Evolutionary conservation across 2,888 invertebrate species (phyloP).

Genomic region (Gonocerus acuteangulatus): DNA sequence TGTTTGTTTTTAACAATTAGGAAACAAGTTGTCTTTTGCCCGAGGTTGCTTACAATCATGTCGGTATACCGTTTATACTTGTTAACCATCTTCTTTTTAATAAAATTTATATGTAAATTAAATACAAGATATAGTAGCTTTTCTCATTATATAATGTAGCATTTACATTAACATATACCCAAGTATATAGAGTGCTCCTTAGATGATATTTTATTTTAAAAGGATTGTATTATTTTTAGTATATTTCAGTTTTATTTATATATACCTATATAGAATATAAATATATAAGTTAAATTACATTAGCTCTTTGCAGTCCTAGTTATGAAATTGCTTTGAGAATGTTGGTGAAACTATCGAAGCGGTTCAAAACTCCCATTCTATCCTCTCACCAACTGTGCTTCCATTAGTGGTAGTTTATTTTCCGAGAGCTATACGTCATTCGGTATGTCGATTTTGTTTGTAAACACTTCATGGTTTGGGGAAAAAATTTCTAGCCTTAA

Average conservation of each 20-base stretch:
- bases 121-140: constrained; percentile 1
- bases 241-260: constrained; percentile 13
- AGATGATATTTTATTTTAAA: constrained; percentile 18
- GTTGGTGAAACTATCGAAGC: constrained; percentile 1
- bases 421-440: neutral
- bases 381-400: constrained; percentile 23
- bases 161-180: constrained; percentile 18
- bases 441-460: constrained; percentile 28
- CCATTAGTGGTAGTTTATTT: constrained; percentile 17
- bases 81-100: constrained; percentile 12
- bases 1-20: constrained; percentile 2
- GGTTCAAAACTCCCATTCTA: neutral
- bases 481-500: constrained; percentile 2
- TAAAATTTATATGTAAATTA: neutral
- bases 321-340: constrained; percentile 7
- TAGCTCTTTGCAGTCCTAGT: constrained; percentile 10
- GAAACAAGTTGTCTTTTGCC: neutral
- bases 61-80: constrained; percentile 21
- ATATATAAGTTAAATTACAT: constrained; percentile 2
- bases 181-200: constrained; percentile 18
- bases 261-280: neutral
- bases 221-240: constrained; percentile 17
- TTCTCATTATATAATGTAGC: neutral
- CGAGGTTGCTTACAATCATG: constrained; percentile 20
- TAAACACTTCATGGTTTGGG: constrained; percentile 22